phyloP scores from a whole-genome alignment of 2,888 invertebrate species.

The Nasonia oneida region DNA sequence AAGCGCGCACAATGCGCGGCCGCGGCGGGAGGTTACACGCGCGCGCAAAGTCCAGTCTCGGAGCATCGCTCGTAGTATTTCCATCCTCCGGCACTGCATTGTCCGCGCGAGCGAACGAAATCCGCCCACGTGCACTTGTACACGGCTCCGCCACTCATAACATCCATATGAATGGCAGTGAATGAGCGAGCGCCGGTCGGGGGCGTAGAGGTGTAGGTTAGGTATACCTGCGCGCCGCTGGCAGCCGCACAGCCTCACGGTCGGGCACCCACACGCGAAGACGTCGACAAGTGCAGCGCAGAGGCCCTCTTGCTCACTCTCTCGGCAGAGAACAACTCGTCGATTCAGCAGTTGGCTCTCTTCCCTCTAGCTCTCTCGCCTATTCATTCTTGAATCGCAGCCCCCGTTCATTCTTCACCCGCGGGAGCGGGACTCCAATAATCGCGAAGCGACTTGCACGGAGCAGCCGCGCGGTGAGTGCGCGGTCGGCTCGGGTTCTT shows the following conservation, averaged over 20 bases:
- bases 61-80: neutral
- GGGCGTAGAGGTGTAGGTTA: neutral
- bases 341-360: constrained; percentile 24
- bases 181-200: constrained; percentile 1
- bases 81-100: neutral
- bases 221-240: neutral
- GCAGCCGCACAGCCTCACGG: neutral
- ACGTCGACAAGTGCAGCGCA: constrained; percentile 9
- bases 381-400: constrained; percentile 13
- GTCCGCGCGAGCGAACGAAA: neutral
- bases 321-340: neutral
- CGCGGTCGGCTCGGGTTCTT: constrained; percentile 11
- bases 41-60: too few relatives aligned
- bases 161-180: constrained; percentile 32
- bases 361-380: constrained; percentile 8
- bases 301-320: neutral
- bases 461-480: too few relatives aligned
- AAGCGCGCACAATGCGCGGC: neutral
- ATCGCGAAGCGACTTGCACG: neutral
- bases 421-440: constrained; percentile 15
- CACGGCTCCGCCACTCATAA: neutral
- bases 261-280: neutral
- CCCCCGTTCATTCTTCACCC: neutral
- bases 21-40: too few relatives aligned
- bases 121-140: constrained; percentile 23